These are phyloP conservation scores for Lycodopsis pacificus DNA, from an alignment of 2,797 vertebrate genomes.

Conservation along the genomic window DNA sequence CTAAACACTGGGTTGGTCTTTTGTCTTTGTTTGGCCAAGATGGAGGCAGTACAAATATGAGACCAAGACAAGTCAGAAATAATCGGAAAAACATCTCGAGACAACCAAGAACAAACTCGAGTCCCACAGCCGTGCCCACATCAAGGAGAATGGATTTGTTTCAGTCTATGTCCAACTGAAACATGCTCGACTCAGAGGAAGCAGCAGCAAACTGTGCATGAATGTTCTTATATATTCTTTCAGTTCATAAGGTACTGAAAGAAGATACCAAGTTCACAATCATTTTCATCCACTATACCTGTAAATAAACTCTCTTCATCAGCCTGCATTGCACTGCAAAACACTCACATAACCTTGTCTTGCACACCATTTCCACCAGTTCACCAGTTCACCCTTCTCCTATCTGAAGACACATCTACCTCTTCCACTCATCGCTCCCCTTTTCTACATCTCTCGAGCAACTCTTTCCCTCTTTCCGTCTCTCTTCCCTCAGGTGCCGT, in stretches of 20 bases:
- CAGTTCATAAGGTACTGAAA: neutral
- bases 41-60: neutral
- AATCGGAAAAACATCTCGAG: neutral
- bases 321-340: constrained; percentile 49
- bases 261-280: neutral
- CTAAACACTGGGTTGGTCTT: neutral
- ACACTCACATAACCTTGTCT: constrained; percentile 67
- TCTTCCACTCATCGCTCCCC: constrained; percentile 32
- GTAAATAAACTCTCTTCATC: constrained; percentile 26
- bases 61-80: neutral
- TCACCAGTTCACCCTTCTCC: constrained; percentile 67
- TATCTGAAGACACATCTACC: constrained; percentile 33
- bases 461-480: constrained; percentile 64
- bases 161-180: neutral
- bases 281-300: constrained; percentile 7
- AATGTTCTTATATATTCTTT: neutral
- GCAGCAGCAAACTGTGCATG: neutral
- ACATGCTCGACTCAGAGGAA: neutral
- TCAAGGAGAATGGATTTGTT: neutral
- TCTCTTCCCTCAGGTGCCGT: constrained; percentile 85
- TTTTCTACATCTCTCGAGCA: constrained; percentile 50
- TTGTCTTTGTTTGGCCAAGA: neutral
- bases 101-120: neutral
- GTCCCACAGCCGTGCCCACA: neutral
- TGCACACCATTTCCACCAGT: constrained; percentile 60